A percentile compares a stretch with the other conserved stretches of the same genome.
Evolutionary conservation across 2,113 vertebrate genomes (phyloP).

Genomic region (Blennius ocellaris): DNA sequence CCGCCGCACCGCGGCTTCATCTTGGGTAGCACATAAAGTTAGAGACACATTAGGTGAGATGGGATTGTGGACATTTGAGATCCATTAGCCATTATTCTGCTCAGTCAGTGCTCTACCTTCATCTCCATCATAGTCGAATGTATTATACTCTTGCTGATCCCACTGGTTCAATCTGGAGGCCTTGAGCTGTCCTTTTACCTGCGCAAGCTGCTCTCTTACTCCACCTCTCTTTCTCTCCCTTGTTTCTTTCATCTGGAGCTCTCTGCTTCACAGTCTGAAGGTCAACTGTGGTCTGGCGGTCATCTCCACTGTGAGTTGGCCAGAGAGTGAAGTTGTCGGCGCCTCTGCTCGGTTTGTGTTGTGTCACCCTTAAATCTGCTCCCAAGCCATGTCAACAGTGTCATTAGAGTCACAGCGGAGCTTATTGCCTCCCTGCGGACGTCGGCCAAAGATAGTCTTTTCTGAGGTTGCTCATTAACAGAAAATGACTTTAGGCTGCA

Average conservation of each 20-base stretch:
- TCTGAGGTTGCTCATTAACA: constrained; percentile 49
- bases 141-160: constrained; percentile 43
- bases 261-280: constrained; percentile 54
- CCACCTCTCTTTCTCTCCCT: constrained; percentile 6
- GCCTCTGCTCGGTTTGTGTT: constrained; percentile 44
- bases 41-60: constrained; percentile 53
- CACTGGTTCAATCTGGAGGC: constrained; percentile 47
- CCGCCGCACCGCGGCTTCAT: constrained; percentile 26
- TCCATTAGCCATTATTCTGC: constrained; percentile 62
- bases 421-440: constrained; percentile 30
- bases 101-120: constrained; percentile 32
- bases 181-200: constrained; percentile 37
- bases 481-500: constrained; percentile 8
- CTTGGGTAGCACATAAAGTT: constrained; percentile 32
- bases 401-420: constrained; percentile 50
- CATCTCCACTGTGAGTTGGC: constrained; percentile 54
- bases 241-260: constrained; percentile 23
- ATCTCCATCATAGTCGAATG: constrained; percentile 54
- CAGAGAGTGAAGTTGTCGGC: constrained; percentile 35
- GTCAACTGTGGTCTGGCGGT: constrained; percentile 62
- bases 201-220: constrained; percentile 19
- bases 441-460: constrained; percentile 37
- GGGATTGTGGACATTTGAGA: constrained; percentile 56
- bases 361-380: constrained; percentile 50
- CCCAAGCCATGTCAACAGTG: constrained; percentile 49